Conservation (phyloP, 2,888 invertebrate species). For the Pseudococcus longispinus region DNA sequence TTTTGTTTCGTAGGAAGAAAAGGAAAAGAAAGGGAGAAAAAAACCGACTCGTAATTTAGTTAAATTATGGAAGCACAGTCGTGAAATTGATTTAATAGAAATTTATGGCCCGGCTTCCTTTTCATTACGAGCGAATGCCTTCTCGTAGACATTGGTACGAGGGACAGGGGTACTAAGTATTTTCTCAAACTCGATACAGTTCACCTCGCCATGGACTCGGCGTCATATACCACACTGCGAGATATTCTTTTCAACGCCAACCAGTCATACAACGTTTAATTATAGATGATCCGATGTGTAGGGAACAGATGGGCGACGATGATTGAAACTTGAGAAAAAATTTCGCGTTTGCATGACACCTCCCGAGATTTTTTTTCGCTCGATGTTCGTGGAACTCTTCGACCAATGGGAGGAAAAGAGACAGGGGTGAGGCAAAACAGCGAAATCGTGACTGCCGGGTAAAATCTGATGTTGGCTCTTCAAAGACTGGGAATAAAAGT, state of each 20-base stretch:
- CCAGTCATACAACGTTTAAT: not conserved
- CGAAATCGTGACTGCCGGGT: conserved; percentile 4
- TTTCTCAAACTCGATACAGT: not conserved
- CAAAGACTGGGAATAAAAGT: not conserved
- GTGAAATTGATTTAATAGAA: conserved; percentile 55
- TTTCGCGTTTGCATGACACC: not conserved
- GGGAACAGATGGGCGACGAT: not conserved
- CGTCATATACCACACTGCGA: not conserved
- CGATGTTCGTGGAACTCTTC: not conserved
- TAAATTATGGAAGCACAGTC: conserved; percentile 41
- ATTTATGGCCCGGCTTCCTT: conserved; percentile 53
- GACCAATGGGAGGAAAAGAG: not conserved
- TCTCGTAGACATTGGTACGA: not conserved
- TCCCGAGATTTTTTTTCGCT: not conserved
- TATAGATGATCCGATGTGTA: not conserved
- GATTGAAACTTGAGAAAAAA: not conserved
- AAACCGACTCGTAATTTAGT: not conserved
- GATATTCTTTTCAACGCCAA: not conserved
- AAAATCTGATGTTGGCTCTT: conserved; percentile 11
- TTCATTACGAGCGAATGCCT: conserved; percentile 6
- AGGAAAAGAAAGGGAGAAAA: not conserved
- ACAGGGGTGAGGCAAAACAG: not conserved
- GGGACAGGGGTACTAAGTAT: not conserved
- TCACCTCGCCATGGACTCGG: not conserved
- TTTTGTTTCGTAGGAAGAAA: not conserved